These are phyloP conservation scores for Eulemur rubriventer DNA, from an alignment of 2,797 vertebrate genomes.

Conservation along the genomic window DNA sequence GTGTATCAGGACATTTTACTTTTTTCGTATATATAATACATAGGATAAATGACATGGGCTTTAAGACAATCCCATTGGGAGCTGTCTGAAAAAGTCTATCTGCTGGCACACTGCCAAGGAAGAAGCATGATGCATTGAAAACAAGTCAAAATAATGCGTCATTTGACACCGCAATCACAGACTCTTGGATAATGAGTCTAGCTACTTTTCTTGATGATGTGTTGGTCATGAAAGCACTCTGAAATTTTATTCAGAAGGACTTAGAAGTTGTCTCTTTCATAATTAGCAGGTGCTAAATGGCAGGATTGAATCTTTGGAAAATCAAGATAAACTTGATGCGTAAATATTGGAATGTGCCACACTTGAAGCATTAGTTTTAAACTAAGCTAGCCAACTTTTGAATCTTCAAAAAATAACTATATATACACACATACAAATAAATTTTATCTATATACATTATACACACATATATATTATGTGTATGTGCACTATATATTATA, in stretches of 20 bases:
- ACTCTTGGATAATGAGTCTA: conserved; percentile 56
- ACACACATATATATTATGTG: background rate
- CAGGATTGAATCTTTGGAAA: conserved; percentile 50
- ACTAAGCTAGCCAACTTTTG: background rate
- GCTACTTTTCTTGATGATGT: conserved; percentile 55
- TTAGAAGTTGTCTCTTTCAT: conserved; percentile 46
- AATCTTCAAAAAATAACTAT: background rate
- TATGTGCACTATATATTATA: background rate
- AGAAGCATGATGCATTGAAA: background rate
- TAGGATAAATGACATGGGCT: conserved; percentile 1
- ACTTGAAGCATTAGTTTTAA: background rate
- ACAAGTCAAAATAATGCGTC: conserved; percentile 45
- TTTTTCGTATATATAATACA: background rate
- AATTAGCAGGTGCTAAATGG: conserved; percentile 61
- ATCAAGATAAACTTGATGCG: conserved; percentile 34
- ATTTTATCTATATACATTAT: background rate
- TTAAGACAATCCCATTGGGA: conserved; percentile 15
- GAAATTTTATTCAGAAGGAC: conserved; percentile 60
- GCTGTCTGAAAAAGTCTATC: background rate
- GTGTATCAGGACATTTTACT: background rate
- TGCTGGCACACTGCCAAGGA: background rate
- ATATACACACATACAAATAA: background rate
- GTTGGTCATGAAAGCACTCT: conserved; percentile 21
- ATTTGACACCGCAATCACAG: conserved; percentile 53
- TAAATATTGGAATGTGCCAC: conserved; percentile 29